Evolutionary conservation across 2,797 vertebrate species (phyloP).

Genomic region (Danio albolineatus): DNA sequence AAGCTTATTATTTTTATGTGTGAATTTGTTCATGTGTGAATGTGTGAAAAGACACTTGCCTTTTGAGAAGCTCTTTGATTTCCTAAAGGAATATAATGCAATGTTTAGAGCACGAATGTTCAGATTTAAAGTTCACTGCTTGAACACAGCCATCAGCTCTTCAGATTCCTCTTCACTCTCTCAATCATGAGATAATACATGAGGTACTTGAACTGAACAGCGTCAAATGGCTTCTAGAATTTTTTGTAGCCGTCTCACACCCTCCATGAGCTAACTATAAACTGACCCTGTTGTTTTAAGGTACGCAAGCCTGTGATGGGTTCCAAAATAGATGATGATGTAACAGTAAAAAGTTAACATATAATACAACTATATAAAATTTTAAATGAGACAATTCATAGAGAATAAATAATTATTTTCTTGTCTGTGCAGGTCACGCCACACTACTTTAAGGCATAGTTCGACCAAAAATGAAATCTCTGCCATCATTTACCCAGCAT

Average conservation of each 20-base stretch:
- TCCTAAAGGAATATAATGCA: conserved; percentile 73
- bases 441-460: not conserved
- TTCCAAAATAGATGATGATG: not conserved
- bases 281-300: conserved; percentile 7
- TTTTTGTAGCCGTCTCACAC: conserved; percentile 51
- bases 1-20: not conserved
- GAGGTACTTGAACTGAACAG: conserved; percentile 23
- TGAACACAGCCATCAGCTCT: not conserved
- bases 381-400: conserved; percentile 5
- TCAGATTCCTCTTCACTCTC: conserved; percentile 24
- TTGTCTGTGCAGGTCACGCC: not conserved
- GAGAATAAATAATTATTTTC: conserved; percentile 3
- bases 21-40: too few species aligned
- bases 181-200: conserved; percentile 35
- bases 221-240: conserved; percentile 58
- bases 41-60: conserved; percentile 65
- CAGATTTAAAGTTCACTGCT: conserved; percentile 16
- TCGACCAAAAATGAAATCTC: too few species aligned
- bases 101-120: conserved; percentile 4
- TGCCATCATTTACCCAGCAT: too few species aligned
- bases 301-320: not conserved
- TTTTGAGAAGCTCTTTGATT: conserved; percentile 81
- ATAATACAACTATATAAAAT: not conserved
- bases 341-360: not conserved
- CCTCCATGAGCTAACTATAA: conserved; percentile 11